Conservation (phyloP, 2,888 invertebrate genomes). For the Conomelus anceps region DNA sequence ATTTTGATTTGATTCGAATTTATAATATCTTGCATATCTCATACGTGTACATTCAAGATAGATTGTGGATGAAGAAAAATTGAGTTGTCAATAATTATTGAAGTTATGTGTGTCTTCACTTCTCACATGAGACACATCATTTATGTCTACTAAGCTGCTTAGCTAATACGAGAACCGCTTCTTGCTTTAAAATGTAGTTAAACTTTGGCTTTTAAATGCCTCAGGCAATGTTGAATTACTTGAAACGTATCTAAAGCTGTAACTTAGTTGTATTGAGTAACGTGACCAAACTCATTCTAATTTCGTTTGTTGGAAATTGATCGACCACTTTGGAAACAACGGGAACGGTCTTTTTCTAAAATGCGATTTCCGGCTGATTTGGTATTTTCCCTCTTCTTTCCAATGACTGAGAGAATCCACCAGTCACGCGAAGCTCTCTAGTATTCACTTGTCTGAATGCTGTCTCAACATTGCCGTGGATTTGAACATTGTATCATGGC, state of each 20-base stretch:
- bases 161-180: too few relatives aligned
- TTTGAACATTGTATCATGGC: neutral
- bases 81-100: too few relatives aligned
- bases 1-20: too few relatives aligned
- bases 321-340: neutral
- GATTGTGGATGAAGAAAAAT: too few relatives aligned
- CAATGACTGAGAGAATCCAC: neutral
- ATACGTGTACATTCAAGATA: too few relatives aligned
- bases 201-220: neutral
- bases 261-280: neutral
- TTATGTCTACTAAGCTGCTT: too few relatives aligned
- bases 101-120: too few relatives aligned
- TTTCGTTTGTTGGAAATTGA: neutral
- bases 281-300: neutral
- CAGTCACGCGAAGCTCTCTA: neutral
- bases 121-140: too few relatives aligned
- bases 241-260: too few relatives aligned
- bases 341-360: neutral
- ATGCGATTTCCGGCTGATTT: neutral
- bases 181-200: neutral
- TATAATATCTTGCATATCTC: too few relatives aligned
- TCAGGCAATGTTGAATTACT: neutral
- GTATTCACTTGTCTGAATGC: neutral
- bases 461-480: neutral
- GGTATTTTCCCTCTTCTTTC: neutral